Conservation (phyloP, 2,113 vertebrate species). For the Lepus europaeus region DNA sequence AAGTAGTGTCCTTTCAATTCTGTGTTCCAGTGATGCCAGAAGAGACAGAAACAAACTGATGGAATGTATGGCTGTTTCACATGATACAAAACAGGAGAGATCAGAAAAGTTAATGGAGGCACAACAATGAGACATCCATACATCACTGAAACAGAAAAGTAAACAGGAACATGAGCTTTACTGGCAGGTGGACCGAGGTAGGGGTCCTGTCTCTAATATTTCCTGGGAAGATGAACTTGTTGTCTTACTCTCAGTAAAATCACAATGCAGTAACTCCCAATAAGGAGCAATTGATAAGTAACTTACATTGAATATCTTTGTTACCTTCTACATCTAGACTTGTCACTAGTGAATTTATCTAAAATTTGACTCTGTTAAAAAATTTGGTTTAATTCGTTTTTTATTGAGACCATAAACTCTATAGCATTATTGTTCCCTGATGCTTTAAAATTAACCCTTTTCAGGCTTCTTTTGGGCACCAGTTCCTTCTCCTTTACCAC, state of each 20-base stretch:
- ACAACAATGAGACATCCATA: neutral
- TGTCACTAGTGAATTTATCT: slow-evolving; percentile 21
- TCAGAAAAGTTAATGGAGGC: neutral
- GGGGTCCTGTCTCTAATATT: neutral
- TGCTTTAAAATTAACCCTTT: slow-evolving; percentile 26
- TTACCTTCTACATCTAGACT: neutral
- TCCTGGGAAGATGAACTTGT: neutral
- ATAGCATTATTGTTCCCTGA: neutral
- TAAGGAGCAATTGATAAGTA: neutral
- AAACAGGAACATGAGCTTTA: neutral
- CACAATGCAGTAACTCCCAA: neutral
- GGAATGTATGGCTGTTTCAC: neutral
- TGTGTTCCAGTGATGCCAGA: neutral
- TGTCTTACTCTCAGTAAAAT: slow-evolving; percentile 5
- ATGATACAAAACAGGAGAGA: neutral
- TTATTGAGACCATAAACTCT: slow-evolving; percentile 40
- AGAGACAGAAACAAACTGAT: neutral
- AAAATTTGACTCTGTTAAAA: slow-evolving; percentile 52
- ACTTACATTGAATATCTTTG: neutral
- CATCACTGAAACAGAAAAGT: neutral
- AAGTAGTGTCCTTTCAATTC: neutral
- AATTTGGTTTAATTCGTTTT: slow-evolving; percentile 42
- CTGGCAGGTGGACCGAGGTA: neutral
- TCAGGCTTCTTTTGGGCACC: neutral
- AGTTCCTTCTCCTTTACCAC: neutral